Conservation (phyloP, 2,113 vertebrate species). For the Catharus bicknelli region DNA sequence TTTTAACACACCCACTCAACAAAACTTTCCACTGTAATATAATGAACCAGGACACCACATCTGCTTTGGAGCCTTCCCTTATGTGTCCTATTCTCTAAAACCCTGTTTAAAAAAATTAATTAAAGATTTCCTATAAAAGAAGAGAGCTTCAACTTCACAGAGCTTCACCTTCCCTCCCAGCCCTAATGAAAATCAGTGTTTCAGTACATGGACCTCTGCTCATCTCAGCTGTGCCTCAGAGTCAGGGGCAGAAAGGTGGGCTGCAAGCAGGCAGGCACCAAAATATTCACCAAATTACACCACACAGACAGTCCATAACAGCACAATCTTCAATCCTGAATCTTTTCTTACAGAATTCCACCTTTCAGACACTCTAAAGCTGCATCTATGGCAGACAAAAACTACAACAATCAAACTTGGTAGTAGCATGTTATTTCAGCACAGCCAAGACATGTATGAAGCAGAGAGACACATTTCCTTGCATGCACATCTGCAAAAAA, state of each 20-base stretch:
- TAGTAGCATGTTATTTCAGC: not conserved
- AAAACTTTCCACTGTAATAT: slow-evolving; percentile 15
- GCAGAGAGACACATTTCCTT: not conserved
- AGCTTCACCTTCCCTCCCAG: not conserved
- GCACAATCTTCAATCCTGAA: not conserved
- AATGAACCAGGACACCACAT: not conserved
- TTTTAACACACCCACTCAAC: not conserved
- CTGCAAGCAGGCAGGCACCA: not conserved
- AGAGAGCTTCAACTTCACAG: not conserved
- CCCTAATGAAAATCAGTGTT: not conserved
- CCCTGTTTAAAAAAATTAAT: not conserved
- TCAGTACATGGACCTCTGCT: not conserved
- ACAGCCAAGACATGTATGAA: accelerated
- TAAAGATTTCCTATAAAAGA: not conserved
- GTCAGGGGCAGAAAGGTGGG: not conserved
- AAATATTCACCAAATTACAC: not conserved
- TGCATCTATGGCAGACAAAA: not conserved
- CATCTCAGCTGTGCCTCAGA: not conserved
- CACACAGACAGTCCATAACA: not conserved
- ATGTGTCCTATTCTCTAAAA: not conserved
- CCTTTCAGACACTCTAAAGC: not conserved
- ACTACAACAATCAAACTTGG: not conserved
- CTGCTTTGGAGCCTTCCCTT: not conserved
- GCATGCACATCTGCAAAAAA: not conserved
- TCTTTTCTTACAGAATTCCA: not conserved